Conservation (phyloP, 2,888 invertebrate genomes). For the Trissonchulus sp. region DNA sequence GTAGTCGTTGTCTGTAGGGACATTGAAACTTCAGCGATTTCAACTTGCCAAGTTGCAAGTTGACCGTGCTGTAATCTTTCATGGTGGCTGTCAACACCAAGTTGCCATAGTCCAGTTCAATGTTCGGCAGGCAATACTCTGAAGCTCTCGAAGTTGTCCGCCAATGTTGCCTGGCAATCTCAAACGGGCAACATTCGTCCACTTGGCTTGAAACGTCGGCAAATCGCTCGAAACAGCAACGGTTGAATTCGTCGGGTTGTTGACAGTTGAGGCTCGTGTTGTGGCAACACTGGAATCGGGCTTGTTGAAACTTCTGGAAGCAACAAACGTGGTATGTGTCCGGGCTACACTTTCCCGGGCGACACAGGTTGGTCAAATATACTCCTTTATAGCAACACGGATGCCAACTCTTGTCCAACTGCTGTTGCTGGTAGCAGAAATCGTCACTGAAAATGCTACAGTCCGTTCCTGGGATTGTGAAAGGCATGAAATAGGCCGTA, state of each 20-base stretch:
- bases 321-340: conserved; percentile 47
- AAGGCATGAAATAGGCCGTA: background rate
- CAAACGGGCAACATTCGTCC: conserved; percentile 27
- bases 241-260: conserved; percentile 45
- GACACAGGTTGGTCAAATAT: conserved; percentile 47
- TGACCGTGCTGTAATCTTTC: conserved; percentile 20
- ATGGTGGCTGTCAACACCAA: conserved; percentile 34
- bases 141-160: conserved; percentile 36
- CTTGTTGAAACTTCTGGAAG: conserved; percentile 50
- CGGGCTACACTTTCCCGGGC: conserved; percentile 45
- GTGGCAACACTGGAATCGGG: conserved; percentile 45
- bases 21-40: conserved; percentile 42
- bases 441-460: conserved; percentile 11
- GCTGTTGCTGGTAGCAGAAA: conserved; percentile 1
- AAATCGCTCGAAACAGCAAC: conserved; percentile 46
- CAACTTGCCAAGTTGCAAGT: conserved; percentile 37
- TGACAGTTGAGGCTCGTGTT: conserved; percentile 32
- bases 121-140: conserved; percentile 49
- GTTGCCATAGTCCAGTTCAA: conserved; percentile 37
- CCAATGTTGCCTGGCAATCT: conserved; percentile 45
- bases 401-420: conserved; percentile 36
- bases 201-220: conserved; percentile 32
- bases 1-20: conserved; percentile 34
- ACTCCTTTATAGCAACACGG: conserved; percentile 47
- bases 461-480: conserved; percentile 18